Evolutionary conservation across 2,113 vertebrate genomes (phyloP), one percentile per base, ranked within the genome.

Genomic region (Festucalex cinctus): DNA sequence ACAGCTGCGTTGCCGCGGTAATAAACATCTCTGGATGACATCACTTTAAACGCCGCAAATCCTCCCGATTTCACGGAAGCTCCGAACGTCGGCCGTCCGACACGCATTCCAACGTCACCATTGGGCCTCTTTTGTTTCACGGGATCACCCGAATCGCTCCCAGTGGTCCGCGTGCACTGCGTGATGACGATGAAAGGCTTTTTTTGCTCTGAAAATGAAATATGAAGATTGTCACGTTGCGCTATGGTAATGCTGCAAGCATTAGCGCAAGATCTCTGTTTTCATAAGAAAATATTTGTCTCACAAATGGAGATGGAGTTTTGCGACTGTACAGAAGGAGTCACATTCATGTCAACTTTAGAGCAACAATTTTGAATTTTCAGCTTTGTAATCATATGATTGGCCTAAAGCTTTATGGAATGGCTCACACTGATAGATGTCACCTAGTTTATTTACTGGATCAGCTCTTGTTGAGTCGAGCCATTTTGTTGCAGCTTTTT

Each of bases 1-100:
- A 86, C 87, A 88, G 88, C 87, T 90, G 87, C 75, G 77, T 78
- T 76, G 76, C 80, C 70, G 77, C 68, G 74, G 79, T 79, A 80
- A 83, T 88, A 77, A 86, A 80, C 66, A 46, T 63, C 81, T 83
- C 73, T 81, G 69, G 75, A 76, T 84, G 83, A 86, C 79, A 77
- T 81, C 82, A 71, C 72, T 68, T 85, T 85, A 81, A 81, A 79
- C 41, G 3, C 69, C 71, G 82, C 86, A 88, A 88, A 84, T 86
- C 85, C 78, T 79, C 63, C 78, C 71, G 68, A 85, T 87, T 89
- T 85, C 88, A 87, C 85, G 84, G 84, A 83, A 80, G 70, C 60
- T 80, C 72, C 70, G 76, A 85, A 83, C 87, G 84, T 88, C 70
- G 73, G 72, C 85, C 86, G 77, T 51, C 35, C 65, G 89, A 85